Conservation (phyloP, 1,140 invertebrate species). For the Bombus sibiricus region DNA sequence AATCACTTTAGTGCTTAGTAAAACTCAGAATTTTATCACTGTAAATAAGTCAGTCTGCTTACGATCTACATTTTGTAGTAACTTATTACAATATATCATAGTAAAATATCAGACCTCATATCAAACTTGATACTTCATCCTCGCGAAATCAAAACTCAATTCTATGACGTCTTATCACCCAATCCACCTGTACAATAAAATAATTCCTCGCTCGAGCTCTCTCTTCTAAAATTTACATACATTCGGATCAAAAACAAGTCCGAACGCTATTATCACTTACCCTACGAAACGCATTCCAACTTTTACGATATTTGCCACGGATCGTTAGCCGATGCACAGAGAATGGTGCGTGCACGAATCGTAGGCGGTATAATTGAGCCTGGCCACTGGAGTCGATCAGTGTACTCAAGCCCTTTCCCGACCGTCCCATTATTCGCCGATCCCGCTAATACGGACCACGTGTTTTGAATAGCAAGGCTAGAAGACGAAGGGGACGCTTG, state of each 20-base stretch:
- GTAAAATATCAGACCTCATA: no score
- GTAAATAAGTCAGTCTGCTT: neutral
- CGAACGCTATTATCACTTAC: neutral
- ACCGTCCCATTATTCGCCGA: constrained; percentile 62
- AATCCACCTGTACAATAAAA: no score
- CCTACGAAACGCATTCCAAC: neutral
- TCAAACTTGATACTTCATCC: no score
- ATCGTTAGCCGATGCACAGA: constrained; percentile 43
- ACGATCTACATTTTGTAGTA: neutral
- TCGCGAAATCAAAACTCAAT: no score
- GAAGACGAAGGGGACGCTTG: constrained; percentile 52
- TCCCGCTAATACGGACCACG: constrained; percentile 70
- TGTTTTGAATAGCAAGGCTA: constrained; percentile 70
- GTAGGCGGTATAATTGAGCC: constrained; percentile 62
- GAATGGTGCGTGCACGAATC: constrained; percentile 45
- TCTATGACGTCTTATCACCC: no score
- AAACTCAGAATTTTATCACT: neutral
- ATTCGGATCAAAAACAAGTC: neutral
- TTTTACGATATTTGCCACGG: constrained; percentile 7
- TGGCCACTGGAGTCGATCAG: constrained; percentile 64
- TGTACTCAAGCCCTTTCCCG: constrained; percentile 41
- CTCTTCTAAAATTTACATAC: neutral
- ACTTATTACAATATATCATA: no score
- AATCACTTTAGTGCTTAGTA: neutral
- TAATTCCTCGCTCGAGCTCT: no score